These are phyloP conservation scores for Campoletis raptor DNA, from an alignment of 2,888 invertebrate genomes.

Conservation along the genomic window DNA sequence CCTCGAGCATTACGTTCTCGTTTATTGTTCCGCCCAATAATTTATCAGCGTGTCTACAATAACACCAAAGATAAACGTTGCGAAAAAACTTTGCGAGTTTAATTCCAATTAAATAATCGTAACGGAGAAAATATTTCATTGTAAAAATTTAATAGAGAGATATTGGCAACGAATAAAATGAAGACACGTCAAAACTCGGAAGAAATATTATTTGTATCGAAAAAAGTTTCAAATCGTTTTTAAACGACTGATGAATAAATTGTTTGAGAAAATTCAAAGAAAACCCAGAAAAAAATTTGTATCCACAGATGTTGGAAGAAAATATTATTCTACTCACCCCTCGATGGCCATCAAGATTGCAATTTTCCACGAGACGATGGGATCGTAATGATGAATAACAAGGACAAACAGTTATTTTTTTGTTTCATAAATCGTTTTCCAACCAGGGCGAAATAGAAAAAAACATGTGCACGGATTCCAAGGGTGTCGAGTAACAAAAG, in stretches of 20 bases:
- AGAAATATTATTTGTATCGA: not conserved
- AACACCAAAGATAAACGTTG: not conserved
- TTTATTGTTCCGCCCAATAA: not conserved
- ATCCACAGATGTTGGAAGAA: too few species aligned
- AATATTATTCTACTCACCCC: too few species aligned
- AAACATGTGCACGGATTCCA: conserved; percentile 57
- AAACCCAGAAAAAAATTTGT: not conserved
- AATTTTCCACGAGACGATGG: too few species aligned
- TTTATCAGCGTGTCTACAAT: conserved; percentile 4
- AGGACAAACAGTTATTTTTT: not conserved
- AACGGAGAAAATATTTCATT: not conserved
- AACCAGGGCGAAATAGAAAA: not conserved
- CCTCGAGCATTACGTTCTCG: conserved; percentile 24
- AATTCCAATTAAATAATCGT: not conserved
- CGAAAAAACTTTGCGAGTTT: not conserved
- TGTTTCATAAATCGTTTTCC: not conserved
- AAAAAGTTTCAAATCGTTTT: too few species aligned
- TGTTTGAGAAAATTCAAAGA: too few species aligned
- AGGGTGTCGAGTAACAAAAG: conserved; percentile 78
- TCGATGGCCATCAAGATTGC: too few species aligned
- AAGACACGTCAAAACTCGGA: not conserved
- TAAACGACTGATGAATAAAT: too few species aligned
- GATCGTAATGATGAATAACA: too few species aligned
- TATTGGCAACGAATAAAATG: too few species aligned
- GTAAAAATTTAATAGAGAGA: not conserved